Base-by-base conservation (phyloP, 2,797 vertebrate genomes). In the Crenichthys baileyi region DNA sequence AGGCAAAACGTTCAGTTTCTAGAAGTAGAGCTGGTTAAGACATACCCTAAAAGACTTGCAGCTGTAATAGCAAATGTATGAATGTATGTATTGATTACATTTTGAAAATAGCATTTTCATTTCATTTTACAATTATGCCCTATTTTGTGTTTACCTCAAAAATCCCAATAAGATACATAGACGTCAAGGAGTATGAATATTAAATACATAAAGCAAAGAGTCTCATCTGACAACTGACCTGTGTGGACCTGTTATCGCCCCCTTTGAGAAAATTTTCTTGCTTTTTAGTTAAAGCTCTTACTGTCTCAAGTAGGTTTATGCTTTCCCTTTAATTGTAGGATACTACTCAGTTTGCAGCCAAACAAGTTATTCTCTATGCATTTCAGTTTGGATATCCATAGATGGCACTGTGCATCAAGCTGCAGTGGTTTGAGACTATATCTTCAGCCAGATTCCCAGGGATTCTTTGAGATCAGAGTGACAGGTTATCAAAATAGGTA, bases 391-490 rank as follows among this genome's bases (percentile, higher is more conserved):
- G 74, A 81, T 77, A 90, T 92, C 95, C 88, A 93, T 95, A 96
- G 95, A 92, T 94, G 95, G 95, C 96, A 96, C 94, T 95, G 93
- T 92, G 93, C 83, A 88, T 95, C 93, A 94, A 93, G 89, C 84
- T 81, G 86, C 85, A 82, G 78, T 55, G 56, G 60, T 87, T 85
- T 81, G 65, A 71, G 48, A 75, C 55, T 55, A 84, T 81, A 82
- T 72, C 80, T 78, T 86, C 68, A 48, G 29, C 85, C 75, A 75
- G 84, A 87, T 83, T 82, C 36, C 2, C 53, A 73, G 60, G 68
- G 67, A 55, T 73, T 76, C 71, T 60, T 80, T 71, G 55, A 78
- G 73, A 77, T 83, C 75, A 80, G 77, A 87, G 80, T 72, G 76
- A 77, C 78, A 77, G 63, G 80, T 82, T 85, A 77, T 84, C 79